Evolutionary conservation across 2,888 invertebrate genomes (phyloP), one percentile per base, ranked within the genome.

Genomic region (Mythimna lalbum): DNA sequence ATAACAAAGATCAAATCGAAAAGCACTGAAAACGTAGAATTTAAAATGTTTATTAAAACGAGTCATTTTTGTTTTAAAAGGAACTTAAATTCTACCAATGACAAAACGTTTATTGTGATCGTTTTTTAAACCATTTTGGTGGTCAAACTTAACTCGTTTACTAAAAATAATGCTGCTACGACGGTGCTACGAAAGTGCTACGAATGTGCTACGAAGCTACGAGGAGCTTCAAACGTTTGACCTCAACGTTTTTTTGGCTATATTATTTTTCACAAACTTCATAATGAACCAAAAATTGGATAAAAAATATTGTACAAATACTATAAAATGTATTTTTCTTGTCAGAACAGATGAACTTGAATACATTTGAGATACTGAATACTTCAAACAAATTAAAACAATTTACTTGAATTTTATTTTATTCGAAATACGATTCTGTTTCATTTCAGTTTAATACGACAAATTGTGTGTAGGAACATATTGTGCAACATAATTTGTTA

Each of bases 291-390:
- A n/a, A n/a, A n/a, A n/a, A n/a, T n/a, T n/a, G n/a, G n/a, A n/a
- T n/a, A n/a, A n/a, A 78, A 73, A 50, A 47, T 59, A 65, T 67
- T 62, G 27, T 65, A 62, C 43, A 73, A 57, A 56, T 55, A 63
- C 43, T 65, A 57, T 60, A n/a, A 56, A 65, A 63, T 66, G 33
- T 61, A 74, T 78, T 67, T 63, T 61, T 67, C 74, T 69, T 74
- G 63, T n/a, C 62, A 33, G 53, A 56, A 47, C 27, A 62, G 50
- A 75, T 75, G 43, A 67, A 60, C 43, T 73, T 74, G 55, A 31
- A 69, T 62, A 62, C 43, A 67, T 21, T 55, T 43, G 60, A 73
- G 36, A 49, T 53, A 43, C 49, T 21, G 39, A 50, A 61, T 27
- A 47, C 33, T 63, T 56, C 23, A 68, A 73, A 50, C 21, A 33